These are phyloP conservation scores for Cyprinodon variegatus DNA, from an alignment of 2,113 vertebrate genomes.

Conservation along the genomic window DNA sequence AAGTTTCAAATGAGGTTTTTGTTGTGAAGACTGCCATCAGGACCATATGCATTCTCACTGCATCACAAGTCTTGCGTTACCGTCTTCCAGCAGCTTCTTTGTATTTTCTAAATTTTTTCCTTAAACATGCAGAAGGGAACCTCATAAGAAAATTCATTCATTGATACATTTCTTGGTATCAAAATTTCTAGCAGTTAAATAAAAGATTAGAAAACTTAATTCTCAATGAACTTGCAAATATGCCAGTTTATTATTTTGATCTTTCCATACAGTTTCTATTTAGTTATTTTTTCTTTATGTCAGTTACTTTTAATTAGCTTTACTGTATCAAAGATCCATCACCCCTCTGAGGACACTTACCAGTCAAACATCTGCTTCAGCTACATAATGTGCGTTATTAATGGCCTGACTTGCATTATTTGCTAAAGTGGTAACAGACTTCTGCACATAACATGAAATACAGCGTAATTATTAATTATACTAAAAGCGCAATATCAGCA, in stretches of 20 bases:
- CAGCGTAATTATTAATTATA: not conserved
- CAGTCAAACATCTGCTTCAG: slow-evolving; percentile 1
- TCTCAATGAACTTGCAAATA: not conserved
- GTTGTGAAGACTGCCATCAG: not conserved
- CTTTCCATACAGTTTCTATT: too few relatives aligned
- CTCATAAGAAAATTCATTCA: not conserved
- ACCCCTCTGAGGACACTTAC: slow-evolving; percentile 7
- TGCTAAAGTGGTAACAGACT: not conserved
- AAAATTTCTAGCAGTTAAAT: not conserved
- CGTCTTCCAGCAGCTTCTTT: not conserved
- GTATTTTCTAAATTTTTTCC: not conserved
- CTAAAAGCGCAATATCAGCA: not conserved
- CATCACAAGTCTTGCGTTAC: not conserved
- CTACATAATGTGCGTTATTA: not conserved
- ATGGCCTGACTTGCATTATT: slow-evolving; percentile 1
- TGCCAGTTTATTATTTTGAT: not conserved
- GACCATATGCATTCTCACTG: not conserved
- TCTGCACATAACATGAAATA: not conserved
- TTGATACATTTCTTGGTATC: not conserved
- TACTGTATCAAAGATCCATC: not conserved
- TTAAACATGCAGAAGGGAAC: not conserved
- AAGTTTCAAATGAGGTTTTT: not conserved
- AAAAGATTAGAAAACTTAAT: not conserved
- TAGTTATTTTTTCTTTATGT: not conserved
- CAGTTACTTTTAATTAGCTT: not conserved